Evolutionary conservation across 2,113 vertebrate genomes (phyloP), one percentile per base, ranked within the genome.

Genomic region (Eulacestoma nigropectus): DNA sequence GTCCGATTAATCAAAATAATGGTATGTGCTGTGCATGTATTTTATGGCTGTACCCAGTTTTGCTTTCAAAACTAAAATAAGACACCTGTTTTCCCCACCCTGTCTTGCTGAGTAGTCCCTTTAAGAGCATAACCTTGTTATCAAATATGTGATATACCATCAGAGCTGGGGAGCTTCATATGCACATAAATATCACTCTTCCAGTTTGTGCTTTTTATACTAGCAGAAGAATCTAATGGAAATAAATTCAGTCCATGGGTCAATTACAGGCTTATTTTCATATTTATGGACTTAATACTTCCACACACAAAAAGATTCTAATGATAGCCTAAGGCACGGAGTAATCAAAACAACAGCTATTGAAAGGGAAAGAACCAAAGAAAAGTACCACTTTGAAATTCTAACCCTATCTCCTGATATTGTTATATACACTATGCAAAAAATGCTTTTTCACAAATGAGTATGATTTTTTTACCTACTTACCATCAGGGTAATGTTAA

Each of bases 221-320:
- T 88, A 90, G 85, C 91, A 89, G 95, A 95, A 97, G 95, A 97
- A 95, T 94, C 93, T 96, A 96, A 96, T 93, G 96, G 97, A 97
- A 97, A 97, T 97, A 97, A 95, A 97, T 95, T 96, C 97, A 94
- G 97, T 95, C 97, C 91, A 95, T 97, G 95, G 97, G 97, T 97
- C 97, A 98, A 97, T 97, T 96, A 97, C 70, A 96, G 96, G 97
- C 96, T 97, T 97, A 97, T 97, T 98, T 97, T 98, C 97, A 96
- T 98, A 97, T 97, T 98, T 97, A 97, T 96, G 97, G 96, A 96
- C 97, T 95, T 96, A 96, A 96, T 91, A 91, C 97, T 97, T 97
- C 89, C 91, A 96, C 97, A 96, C 95, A 97, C 96, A 97, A 97
- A 95, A 96, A 97, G 97, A 96, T 91, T 82, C 94, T 97, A 97